Percentiles rank a stretch among this genome's conserved stretches.
Evolutionary conservation across 2,888 invertebrate species (phyloP).

Genomic region (Pseudeuparius sepicola): DNA sequence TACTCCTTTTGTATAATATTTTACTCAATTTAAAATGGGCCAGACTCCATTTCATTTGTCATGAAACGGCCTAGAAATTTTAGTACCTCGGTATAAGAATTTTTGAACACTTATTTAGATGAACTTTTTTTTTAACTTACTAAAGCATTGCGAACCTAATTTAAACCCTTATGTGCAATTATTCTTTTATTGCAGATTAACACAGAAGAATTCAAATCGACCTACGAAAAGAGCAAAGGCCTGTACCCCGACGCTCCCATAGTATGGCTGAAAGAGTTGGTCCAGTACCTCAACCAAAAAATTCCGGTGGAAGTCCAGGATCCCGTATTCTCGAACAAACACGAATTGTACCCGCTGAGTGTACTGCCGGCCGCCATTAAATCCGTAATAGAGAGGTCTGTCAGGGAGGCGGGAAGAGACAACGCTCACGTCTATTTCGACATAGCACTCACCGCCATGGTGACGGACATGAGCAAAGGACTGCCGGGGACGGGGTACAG

Average conservation of each 20-base stretch:
- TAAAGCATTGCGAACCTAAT: not conserved
- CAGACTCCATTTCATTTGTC: too few species aligned
- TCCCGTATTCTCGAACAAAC: slow-evolving; percentile 47
- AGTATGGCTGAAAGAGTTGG: slow-evolving; percentile 61
- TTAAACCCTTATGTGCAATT: not conserved
- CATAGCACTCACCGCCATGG: slow-evolving; percentile 57
- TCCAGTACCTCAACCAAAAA: slow-evolving; percentile 52
- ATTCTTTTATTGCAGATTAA: slow-evolving; percentile 46
- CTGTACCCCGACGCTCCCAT: slow-evolving; percentile 62
- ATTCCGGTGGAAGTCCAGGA: slow-evolving; percentile 53
- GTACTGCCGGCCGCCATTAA: slow-evolving; percentile 37
- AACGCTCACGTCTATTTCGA: slow-evolving; percentile 62
- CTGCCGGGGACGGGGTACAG: slow-evolving; percentile 56
- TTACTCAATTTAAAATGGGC: too few species aligned
- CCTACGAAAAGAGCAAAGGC: slow-evolving; percentile 48
- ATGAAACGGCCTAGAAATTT: too few species aligned
- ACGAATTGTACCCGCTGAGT: slow-evolving; percentile 48
- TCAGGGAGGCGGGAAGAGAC: slow-evolving; percentile 51
- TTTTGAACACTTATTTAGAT: too few species aligned
- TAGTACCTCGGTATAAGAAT: too few species aligned
- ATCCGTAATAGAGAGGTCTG: slow-evolving; percentile 38
- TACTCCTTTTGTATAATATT: too few species aligned
- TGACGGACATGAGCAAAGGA: slow-evolving; percentile 63
- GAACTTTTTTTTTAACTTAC: too few species aligned
- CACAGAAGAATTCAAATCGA: slow-evolving; percentile 44